Conservation (phyloP, 2,888 invertebrate species). For the Papilio elwesi region DNA sequence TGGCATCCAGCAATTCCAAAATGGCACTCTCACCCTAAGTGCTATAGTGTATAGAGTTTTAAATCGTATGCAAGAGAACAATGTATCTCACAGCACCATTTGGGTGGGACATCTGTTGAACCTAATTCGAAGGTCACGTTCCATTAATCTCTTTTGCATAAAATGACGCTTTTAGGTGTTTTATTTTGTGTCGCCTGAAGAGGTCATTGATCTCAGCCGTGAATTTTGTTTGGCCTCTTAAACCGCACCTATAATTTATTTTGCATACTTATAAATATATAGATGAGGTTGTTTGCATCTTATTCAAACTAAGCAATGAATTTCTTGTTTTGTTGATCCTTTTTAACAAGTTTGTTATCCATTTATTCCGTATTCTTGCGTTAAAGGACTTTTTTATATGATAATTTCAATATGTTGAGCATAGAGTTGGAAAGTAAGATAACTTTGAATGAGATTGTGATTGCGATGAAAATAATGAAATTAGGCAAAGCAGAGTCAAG, state of each 20-base stretch:
- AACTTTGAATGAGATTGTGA: too few species aligned
- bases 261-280: conserved; percentile 29
- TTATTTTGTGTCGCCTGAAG: conserved; percentile 35
- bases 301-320: conserved; percentile 4
- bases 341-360: not conserved
- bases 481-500: too few species aligned
- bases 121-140: conserved; percentile 40
- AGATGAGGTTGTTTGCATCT: conserved; percentile 14
- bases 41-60: not conserved
- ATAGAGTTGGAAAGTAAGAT: too few species aligned
- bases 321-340: conserved; percentile 8
- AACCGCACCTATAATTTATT: conserved; percentile 22
- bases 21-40: conserved; percentile 1
- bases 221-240: conserved; percentile 11
- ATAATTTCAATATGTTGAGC: not conserved
- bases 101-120: conserved; percentile 39
- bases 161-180: conserved; percentile 29
- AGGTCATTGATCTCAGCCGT: conserved; percentile 29
- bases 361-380: not conserved
- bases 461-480: too few species aligned
- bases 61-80: conserved; percentile 15
- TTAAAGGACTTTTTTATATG: conserved; percentile 1
- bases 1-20: conserved; percentile 15
- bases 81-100: conserved; percentile 20
- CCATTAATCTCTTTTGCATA: conserved; percentile 42